Percentiles rank a stretch among this genome's conserved stretches.
These are phyloP conservation scores for Cyclophora albipunctata DNA, from an alignment of 2,888 invertebrate genomes.

Conservation along the genomic window DNA sequence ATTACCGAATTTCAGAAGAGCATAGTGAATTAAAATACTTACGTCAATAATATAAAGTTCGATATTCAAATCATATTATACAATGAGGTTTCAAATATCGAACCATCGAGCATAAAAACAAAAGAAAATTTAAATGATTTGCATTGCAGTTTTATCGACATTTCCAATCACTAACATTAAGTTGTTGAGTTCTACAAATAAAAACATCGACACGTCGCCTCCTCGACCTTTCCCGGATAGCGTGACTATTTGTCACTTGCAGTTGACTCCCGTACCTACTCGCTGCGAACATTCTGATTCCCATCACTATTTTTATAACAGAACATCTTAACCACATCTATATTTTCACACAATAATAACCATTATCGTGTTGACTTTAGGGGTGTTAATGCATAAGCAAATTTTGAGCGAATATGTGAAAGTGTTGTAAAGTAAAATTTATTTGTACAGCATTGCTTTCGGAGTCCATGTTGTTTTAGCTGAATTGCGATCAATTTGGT, in stretches of 20 bases:
- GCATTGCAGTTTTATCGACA: slow-evolving; percentile 29
- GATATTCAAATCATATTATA: too few species aligned
- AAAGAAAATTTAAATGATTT: too few species aligned
- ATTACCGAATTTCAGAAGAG: too few species aligned
- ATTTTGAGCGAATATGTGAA: too few species aligned
- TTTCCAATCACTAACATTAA: slow-evolving; percentile 59
- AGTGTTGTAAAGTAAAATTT: slow-evolving; percentile 31
- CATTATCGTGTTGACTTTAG: too few species aligned
- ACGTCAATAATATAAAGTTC: too few species aligned
- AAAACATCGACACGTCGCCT: slow-evolving; percentile 65
- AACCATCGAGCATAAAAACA: too few species aligned
- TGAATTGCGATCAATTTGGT: slow-evolving; percentile 61
- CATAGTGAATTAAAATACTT: too few species aligned
- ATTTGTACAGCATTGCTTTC: slow-evolving; percentile 54
- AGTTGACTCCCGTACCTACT: slow-evolving; percentile 69
- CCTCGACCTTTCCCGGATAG: slow-evolving; percentile 61
- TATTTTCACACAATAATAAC: too few species aligned
- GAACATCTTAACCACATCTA: slow-evolving; percentile 23
- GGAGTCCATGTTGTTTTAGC: slow-evolving; percentile 59
- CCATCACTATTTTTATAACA: slow-evolving; percentile 41
- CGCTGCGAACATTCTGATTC: slow-evolving; percentile 65
- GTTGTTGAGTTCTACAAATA: slow-evolving; percentile 62
- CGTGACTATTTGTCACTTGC: slow-evolving; percentile 74
- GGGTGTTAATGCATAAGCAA: too few species aligned
- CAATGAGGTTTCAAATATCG: too few species aligned